phyloP scores from a whole-genome alignment of 2,113 vertebrate species.

The Forbesichthys agassizii region DNA sequence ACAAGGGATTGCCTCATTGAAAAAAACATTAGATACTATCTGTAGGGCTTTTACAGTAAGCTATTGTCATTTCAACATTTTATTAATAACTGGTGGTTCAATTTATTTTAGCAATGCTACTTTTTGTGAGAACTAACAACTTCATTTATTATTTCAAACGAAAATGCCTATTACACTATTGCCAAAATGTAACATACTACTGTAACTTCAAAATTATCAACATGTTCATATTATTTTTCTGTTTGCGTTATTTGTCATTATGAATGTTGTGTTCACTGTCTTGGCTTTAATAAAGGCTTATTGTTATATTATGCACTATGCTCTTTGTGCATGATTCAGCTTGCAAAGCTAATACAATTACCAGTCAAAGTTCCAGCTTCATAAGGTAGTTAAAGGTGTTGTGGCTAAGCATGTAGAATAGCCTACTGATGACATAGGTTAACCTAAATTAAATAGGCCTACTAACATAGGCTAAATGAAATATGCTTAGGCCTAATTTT shows the following conservation, averaged over 20 bases:
- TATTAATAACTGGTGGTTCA: constrained; percentile 20
- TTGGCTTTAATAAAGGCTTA: constrained; percentile 68
- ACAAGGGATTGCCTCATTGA: constrained; percentile 5
- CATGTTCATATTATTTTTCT: constrained; percentile 44
- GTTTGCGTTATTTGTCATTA: constrained; percentile 53
- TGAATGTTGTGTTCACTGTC: constrained; percentile 35
- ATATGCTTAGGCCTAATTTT: too few species aligned
- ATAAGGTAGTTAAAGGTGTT: too few species aligned
- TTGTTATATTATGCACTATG: constrained; percentile 47
- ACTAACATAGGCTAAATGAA: too few species aligned
- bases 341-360: background rate
- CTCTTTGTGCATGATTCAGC: background rate
- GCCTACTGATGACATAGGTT: too few species aligned
- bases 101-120: constrained; percentile 35
- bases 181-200: constrained; percentile 62
- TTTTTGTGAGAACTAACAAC: constrained; percentile 48
- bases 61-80: constrained; percentile 38
- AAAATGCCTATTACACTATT: constrained; percentile 57
- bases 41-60: background rate
- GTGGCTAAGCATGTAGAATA: too few species aligned
- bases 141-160: constrained; percentile 46
- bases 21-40: constrained; percentile 2
- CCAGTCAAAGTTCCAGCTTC: too few species aligned
- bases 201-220: constrained; percentile 48
- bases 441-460: too few species aligned